These are phyloP conservation scores for Fabriciana adippe DNA, from an alignment of 2,888 invertebrate species.

Conservation along the genomic window DNA sequence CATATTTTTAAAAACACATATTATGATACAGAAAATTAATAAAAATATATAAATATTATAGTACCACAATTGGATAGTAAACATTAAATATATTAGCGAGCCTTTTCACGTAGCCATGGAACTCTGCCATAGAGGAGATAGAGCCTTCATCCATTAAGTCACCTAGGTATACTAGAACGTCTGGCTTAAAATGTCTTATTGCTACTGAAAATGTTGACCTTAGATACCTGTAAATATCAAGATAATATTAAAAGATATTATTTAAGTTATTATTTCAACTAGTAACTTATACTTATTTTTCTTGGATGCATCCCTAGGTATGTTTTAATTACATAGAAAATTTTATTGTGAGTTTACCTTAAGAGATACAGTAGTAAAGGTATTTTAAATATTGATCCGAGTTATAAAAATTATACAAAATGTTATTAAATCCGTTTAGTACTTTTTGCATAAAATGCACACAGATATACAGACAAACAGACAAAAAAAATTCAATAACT, in stretches of 20 bases:
- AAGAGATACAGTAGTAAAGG: too few species aligned
- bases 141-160: constrained; percentile 98
- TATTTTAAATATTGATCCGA: too few species aligned
- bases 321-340: too few species aligned
- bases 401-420: too few species aligned
- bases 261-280: background rate
- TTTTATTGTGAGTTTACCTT: too few species aligned
- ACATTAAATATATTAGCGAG: constrained; percentile 79
- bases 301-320: background rate
- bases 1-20: background rate
- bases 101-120: constrained; percentile 87
- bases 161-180: constrained; percentile 94
- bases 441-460: too few species aligned
- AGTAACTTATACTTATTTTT: background rate
- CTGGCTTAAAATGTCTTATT: constrained; percentile 87
- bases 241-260: constrained; percentile 6
- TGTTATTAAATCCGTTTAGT: too few species aligned
- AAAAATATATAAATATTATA: constrained; percentile 32
- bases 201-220: constrained; percentile 89
- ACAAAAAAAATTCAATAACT: too few species aligned
- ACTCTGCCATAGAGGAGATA: constrained; percentile 86
- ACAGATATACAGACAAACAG: too few species aligned
- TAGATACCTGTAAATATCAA: constrained; percentile 85
- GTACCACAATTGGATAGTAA: constrained; percentile 58
- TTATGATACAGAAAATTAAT: background rate